Conservation (phyloP, 1,140 invertebrate genomes). For the Eupeodes corollae region DNA sequence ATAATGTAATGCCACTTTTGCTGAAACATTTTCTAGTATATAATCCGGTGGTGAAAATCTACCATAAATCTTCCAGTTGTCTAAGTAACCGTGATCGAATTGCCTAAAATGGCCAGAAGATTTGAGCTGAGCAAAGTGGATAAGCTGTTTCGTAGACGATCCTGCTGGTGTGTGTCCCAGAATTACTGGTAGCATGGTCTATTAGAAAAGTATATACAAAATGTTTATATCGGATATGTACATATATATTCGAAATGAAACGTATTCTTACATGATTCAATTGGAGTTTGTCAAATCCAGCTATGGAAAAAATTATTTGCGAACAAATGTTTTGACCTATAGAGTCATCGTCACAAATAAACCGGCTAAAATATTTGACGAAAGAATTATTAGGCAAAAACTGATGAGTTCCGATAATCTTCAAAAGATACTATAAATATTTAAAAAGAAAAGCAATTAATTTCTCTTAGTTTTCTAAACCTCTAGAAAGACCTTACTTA, state of each 20-base stretch:
- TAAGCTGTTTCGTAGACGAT: conserved; percentile 60
- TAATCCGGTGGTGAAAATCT: conserved; percentile 49
- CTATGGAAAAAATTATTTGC: conserved; percentile 46
- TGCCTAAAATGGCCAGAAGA: conserved; percentile 38
- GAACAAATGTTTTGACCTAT: conserved; percentile 42
- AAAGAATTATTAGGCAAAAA: conserved; percentile 43
- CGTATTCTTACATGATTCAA: conserved; percentile 39
- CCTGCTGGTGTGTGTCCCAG: conserved; percentile 66
- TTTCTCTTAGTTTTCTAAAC: no score
- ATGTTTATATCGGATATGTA: background rate
- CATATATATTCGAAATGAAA: background rate
- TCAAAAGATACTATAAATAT: conserved; percentile 6
- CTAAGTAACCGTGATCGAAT: conserved; percentile 38
- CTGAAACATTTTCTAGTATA: conserved; percentile 42
- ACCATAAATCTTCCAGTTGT: conserved; percentile 39
- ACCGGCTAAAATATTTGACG: conserved; percentile 29
- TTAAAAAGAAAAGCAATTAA: background rate
- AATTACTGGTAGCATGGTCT: conserved; percentile 57
- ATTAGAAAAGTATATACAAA: background rate
- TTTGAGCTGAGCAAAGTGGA: conserved; percentile 54
- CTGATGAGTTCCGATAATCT: conserved; percentile 43
- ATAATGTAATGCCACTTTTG: conserved; percentile 52
- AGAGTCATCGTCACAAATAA: conserved; percentile 38
- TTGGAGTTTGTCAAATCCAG: conserved; percentile 45
- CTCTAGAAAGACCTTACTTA: conserved; percentile 17